phyloP scores from a whole-genome alignment of 1,140 invertebrate genomes.

The Ceratosolen fusciceps region DNA sequence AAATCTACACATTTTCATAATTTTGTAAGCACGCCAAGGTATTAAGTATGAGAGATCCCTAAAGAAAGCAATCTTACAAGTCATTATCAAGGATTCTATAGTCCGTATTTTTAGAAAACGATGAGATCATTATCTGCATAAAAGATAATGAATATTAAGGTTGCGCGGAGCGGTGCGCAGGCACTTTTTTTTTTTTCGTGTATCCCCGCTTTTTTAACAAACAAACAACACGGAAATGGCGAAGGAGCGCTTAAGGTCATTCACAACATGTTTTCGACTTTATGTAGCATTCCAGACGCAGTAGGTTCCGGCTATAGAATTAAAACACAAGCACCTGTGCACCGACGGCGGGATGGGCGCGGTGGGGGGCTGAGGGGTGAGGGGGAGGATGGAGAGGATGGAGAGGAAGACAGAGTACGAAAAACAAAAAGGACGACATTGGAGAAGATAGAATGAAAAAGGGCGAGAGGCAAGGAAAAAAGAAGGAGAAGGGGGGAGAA shows the following conservation, averaged over 20 bases:
- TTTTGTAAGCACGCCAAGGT: slow-evolving; percentile 10
- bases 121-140: slow-evolving; percentile 36
- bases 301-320: background rate
- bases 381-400: background rate
- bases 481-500: no score
- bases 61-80: slow-evolving; percentile 37
- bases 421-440: no score
- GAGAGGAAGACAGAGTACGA: no score
- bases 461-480: background rate
- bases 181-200: background rate
- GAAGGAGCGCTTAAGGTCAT: slow-evolving; percentile 32
- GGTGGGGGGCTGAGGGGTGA: background rate
- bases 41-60: slow-evolving; percentile 2
- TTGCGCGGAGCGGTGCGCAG: background rate
- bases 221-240: slow-evolving; percentile 31
- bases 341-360: background rate
- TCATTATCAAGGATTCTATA: slow-evolving; percentile 25
- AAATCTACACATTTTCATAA: slow-evolving; percentile 31
- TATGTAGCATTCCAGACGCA: slow-evolving; percentile 19
- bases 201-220: background rate
- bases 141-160: slow-evolving; percentile 38
- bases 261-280: slow-evolving; percentile 39
- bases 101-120: slow-evolving; percentile 33
- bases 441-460: background rate
- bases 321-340: slow-evolving; percentile 32